A percentile compares a stretch with the other conserved stretches of the same genome.
Evolutionary conservation across 2,888 invertebrate genomes (phyloP).

Genomic region (Drosophila mimetica): DNA sequence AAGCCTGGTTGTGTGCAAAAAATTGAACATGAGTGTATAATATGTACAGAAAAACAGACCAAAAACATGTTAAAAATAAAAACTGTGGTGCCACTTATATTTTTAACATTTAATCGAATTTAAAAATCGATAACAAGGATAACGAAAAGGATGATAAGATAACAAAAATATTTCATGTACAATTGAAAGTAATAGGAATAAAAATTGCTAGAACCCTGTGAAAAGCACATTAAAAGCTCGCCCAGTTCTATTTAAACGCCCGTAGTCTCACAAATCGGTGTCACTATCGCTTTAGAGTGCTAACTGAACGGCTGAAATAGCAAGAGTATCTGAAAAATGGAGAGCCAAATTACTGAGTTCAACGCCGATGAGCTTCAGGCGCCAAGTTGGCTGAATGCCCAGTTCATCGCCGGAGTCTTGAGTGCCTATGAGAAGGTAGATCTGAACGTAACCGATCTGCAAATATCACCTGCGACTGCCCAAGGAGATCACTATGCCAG

Average conservation of each 20-base stretch:
- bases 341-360: conserved; percentile 20
- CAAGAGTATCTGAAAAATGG: conserved; percentile 6
- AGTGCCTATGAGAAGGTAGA: conserved; percentile 35
- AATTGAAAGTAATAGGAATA: background rate
- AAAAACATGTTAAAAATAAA: too few species aligned
- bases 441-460: conserved; percentile 25
- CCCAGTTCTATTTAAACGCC: background rate
- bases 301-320: background rate
- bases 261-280: too few species aligned
- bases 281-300: background rate
- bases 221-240: conserved; percentile 1
- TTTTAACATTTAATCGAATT: too few species aligned
- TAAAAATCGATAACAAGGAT: background rate
- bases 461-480: conserved; percentile 35
- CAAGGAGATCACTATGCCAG: conserved; percentile 60
- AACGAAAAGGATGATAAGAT: background rate
- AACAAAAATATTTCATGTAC: background rate
- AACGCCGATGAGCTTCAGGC: conserved; percentile 60
- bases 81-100: too few species aligned
- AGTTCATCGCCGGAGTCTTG: conserved; percentile 53
- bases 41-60: too few species aligned
- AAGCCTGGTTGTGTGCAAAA: too few species aligned
- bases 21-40: too few species aligned
- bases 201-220: background rate
- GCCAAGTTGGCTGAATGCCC: conserved; percentile 55